Evolutionary conservation across 35 echinoderm and acorn worm species (phyloP).

Genomic region (Holothuria glaberrima): DNA sequence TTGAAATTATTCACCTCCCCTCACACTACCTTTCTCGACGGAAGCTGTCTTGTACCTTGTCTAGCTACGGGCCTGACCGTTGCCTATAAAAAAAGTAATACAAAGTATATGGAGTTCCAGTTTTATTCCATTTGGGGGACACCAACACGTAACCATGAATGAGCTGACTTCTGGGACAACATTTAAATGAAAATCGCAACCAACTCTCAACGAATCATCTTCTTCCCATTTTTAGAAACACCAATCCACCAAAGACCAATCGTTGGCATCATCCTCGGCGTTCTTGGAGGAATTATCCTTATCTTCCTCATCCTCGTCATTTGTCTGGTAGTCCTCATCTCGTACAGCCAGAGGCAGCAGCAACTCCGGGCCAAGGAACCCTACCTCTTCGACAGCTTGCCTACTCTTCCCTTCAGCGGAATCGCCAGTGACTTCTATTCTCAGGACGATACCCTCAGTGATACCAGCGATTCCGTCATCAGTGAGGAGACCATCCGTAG

Average conservation of each 20-base stretch:
- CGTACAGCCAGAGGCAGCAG: slow-evolving; percentile 27
- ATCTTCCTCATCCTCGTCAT: slow-evolving; percentile 23
- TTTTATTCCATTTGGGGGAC: too few relatives aligned
- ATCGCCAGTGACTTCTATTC: background rate
- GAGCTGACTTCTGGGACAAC: too few relatives aligned
- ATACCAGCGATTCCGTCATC: slow-evolving; percentile 28
- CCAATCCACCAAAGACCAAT: background rate
- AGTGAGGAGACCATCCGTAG: slow-evolving; percentile 5
- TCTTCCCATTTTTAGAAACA: background rate
- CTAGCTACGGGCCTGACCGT: too few relatives aligned
- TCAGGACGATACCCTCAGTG: slow-evolving; percentile 9
- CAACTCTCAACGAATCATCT: too few relatives aligned
- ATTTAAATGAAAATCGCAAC: too few relatives aligned
- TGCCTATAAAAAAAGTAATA: too few relatives aligned
- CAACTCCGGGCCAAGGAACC: background rate
- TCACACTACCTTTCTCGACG: too few relatives aligned
- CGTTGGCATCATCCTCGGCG: slow-evolving; percentile 22
- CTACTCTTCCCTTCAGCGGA: slow-evolving; percentile 23
- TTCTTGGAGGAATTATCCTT: slow-evolving; percentile 14
- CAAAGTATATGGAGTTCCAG: too few relatives aligned
- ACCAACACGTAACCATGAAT: too few relatives aligned
- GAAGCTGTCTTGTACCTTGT: too few relatives aligned
- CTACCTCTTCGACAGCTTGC: background rate
- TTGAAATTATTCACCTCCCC: too few relatives aligned
- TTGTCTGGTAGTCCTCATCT: slow-evolving; percentile 28